Percentiles rank a stretch among this genome's conserved stretches.
phyloP scores from a whole-genome alignment of 2,113 vertebrate genomes.

The Pseudorasbora parva region DNA sequence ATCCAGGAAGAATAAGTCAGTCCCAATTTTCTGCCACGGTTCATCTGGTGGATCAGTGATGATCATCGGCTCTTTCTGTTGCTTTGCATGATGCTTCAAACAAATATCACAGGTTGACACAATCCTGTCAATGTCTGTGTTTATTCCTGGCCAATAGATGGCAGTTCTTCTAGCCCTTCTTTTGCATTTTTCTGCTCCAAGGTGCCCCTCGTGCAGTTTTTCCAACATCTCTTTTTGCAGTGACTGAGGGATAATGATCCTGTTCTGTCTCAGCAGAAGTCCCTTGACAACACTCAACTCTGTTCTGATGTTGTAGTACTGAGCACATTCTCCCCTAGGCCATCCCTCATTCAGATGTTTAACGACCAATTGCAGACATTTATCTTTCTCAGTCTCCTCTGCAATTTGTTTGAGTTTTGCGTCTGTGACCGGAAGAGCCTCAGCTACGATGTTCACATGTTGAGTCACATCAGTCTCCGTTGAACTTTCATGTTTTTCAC shows the following conservation, averaged over 20 bases:
- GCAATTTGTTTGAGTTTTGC: conserved; percentile 39
- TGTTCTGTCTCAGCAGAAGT: conserved; percentile 32
- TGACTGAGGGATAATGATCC: conserved; percentile 31
- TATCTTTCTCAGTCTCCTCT: conserved; percentile 39
- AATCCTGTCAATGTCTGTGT: background rate
- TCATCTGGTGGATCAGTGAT: background rate
- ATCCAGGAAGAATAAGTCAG: background rate
- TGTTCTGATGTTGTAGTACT: conserved; percentile 36
- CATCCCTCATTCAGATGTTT: conserved; percentile 8
- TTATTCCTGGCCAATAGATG: conserved; percentile 6
- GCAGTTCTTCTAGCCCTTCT: conserved; percentile 32
- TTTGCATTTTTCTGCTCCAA: conserved; percentile 39
- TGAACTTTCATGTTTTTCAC: background rate
- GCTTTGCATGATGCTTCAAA: background rate
- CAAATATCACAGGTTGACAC: background rate
- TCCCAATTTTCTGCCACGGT: background rate
- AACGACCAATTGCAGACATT: conserved; percentile 24
- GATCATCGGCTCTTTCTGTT: background rate
- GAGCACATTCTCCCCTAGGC: background rate
- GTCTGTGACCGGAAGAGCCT: conserved; percentile 42
- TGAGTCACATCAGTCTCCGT: conserved; percentile 28
- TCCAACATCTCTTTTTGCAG: conserved; percentile 39
- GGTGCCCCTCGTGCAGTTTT: background rate
- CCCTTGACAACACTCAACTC: conserved; percentile 38
- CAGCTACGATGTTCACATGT: conserved; percentile 23